Evolutionary conservation across 2,888 invertebrate species (phyloP).

Genomic region (Rhagium mordax): DNA sequence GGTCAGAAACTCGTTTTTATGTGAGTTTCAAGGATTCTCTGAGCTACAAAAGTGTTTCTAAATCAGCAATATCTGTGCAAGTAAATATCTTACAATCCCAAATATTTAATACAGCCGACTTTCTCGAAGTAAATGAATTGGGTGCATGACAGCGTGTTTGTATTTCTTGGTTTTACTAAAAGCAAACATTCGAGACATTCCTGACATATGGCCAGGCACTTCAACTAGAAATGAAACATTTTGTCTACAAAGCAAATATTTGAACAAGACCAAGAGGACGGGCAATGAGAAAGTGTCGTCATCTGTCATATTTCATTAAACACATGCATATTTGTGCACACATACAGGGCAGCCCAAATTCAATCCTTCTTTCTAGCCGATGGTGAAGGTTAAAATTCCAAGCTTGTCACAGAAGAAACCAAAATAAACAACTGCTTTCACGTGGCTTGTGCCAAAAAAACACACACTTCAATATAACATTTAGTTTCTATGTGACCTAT

Average conservation of each 20-base stretch:
- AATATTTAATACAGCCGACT: neutral
- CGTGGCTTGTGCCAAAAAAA: too few relatives aligned
- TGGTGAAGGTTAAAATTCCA: too few relatives aligned
- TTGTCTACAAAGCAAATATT: slow-evolving; percentile 7
- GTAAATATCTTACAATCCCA: neutral
- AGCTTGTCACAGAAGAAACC: too few relatives aligned
- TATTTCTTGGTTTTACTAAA: slow-evolving; percentile 3
- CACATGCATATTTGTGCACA: neutral
- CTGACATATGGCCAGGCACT: slow-evolving; percentile 8
- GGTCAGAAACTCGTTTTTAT: too few relatives aligned
- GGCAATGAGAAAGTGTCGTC: neutral
- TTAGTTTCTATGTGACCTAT: too few relatives aligned
- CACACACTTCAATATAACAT: too few relatives aligned
- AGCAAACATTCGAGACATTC: neutral
- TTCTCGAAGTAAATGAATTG: neutral
- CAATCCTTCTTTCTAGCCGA: too few relatives aligned
- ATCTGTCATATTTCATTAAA: neutral
- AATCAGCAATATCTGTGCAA: too few relatives aligned
- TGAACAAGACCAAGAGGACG: neutral
- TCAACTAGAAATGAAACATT: slow-evolving; percentile 3
- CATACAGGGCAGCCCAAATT: neutral
- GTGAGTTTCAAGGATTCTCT: too few relatives aligned
- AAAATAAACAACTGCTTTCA: too few relatives aligned
- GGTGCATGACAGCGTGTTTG: neutral
- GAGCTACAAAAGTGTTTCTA: too few relatives aligned